phyloP scores from a whole-genome alignment of 2,888 invertebrate genomes.

The Philonicus albiceps region DNA sequence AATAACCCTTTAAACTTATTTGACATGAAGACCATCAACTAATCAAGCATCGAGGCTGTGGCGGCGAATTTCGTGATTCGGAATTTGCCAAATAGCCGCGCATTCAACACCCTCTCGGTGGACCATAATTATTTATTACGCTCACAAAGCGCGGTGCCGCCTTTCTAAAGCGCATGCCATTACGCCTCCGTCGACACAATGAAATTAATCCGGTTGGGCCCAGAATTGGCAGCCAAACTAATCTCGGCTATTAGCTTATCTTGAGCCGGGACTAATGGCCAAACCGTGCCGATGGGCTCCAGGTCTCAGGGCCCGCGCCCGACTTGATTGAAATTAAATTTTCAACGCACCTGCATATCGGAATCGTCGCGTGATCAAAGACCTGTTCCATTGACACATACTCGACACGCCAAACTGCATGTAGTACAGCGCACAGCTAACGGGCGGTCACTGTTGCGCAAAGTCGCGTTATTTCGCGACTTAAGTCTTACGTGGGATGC shows the following conservation, averaged over 20 bases:
- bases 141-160: background rate
- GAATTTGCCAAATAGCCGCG: background rate
- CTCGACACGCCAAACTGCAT: conserved; percentile 41
- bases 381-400: conserved; percentile 50
- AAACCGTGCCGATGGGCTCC: background rate
- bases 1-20: conserved; percentile 30
- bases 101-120: conserved; percentile 19
- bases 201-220: conserved; percentile 34
- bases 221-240: conserved; percentile 33
- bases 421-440: conserved; percentile 1
- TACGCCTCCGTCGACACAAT: conserved; percentile 33
- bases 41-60: background rate
- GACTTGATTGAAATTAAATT: conserved; percentile 32
- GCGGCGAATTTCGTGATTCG: background rate
- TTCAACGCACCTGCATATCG: conserved; percentile 42
- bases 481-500: conserved; percentile 23
- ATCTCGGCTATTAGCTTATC: conserved; percentile 42
- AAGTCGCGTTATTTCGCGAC: conserved; percentile 11
- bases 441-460: conserved; percentile 44
- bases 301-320: background rate
- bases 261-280: background rate
- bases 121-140: conserved; percentile 31
- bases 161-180: conserved; percentile 40
- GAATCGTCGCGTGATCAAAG: conserved; percentile 48
- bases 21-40: conserved; percentile 14